Conservation (phyloP, 2,888 invertebrate genomes). For the Melinaea marsaeus region DNA sequence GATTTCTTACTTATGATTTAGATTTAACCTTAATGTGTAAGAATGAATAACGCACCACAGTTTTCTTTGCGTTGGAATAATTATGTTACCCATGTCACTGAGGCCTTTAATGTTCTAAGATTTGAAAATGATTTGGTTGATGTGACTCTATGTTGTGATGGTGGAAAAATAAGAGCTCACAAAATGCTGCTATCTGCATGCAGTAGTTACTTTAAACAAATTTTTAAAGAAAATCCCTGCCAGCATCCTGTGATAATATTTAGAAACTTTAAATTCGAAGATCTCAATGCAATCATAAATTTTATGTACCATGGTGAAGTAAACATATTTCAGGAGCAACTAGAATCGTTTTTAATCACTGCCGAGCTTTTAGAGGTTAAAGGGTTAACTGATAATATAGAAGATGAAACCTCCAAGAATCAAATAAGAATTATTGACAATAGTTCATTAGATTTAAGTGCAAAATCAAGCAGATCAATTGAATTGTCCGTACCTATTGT, state of each 20-base stretch:
- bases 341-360: constrained; percentile 87
- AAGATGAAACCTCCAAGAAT: constrained; percentile 63
- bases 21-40: constrained; percentile 24
- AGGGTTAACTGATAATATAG: constrained; percentile 82
- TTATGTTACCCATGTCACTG: constrained; percentile 87
- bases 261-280: constrained; percentile 86
- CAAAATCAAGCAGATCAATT: constrained; percentile 53
- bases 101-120: constrained; percentile 86
- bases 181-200: constrained; percentile 91
- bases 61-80: constrained; percentile 93
- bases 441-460: constrained; percentile 66
- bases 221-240: constrained; percentile 86
- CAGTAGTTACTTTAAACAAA: constrained; percentile 86
- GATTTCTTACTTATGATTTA: constrained; percentile 1
- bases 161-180: constrained; percentile 89
- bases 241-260: constrained; percentile 89
- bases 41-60: constrained; percentile 83
- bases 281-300: constrained; percentile 86
- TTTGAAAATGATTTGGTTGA: constrained; percentile 86
- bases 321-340: constrained; percentile 86
- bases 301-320: constrained; percentile 92
- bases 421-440: constrained; percentile 56
- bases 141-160: constrained; percentile 91
- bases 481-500: constrained; percentile 54
- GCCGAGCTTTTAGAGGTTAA: constrained; percentile 87